These are phyloP conservation scores for Arvicanthis niloticus DNA, from an alignment of 2,113 vertebrate genomes.

Conservation along the genomic window DNA sequence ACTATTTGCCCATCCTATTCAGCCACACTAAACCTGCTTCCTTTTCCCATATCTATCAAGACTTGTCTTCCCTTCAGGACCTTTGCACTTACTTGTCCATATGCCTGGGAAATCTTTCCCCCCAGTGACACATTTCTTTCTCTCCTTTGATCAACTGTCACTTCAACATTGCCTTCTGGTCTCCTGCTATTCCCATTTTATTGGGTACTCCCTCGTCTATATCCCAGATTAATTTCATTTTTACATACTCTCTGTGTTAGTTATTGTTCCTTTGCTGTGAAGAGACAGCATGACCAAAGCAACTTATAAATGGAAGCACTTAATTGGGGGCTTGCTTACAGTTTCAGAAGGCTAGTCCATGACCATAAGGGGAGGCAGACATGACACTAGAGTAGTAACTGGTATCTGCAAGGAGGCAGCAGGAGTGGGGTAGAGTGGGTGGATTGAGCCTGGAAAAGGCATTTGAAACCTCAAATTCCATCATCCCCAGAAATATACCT, in stretches of 20 bases:
- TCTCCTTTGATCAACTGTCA: not conserved
- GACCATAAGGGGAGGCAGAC: not conserved
- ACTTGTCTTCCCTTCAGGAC: not conserved
- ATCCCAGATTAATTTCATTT: not conserved
- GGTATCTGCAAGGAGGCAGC: not conserved
- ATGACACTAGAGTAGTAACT: not conserved
- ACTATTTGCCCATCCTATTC: not conserved
- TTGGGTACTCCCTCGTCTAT: not conserved
- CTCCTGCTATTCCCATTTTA: not conserved
- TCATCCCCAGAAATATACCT: not conserved
- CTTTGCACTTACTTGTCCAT: not conserved
- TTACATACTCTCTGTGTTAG: not conserved
- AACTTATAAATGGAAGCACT: not conserved
- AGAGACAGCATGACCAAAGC: not conserved
- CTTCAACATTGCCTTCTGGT: not conserved
- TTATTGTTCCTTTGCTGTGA: not conserved
- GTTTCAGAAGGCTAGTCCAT: not conserved
- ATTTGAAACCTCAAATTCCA: not conserved
- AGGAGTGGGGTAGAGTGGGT: not conserved
- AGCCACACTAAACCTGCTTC: not conserved
- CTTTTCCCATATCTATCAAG: not conserved
- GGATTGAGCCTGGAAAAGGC: not conserved
- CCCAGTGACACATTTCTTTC: not conserved
- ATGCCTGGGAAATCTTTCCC: too few species aligned
- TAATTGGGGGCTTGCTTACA: not conserved